These are phyloP conservation scores for Orchestes rusci DNA, from an alignment of 2,888 invertebrate genomes.

Conservation along the genomic window DNA sequence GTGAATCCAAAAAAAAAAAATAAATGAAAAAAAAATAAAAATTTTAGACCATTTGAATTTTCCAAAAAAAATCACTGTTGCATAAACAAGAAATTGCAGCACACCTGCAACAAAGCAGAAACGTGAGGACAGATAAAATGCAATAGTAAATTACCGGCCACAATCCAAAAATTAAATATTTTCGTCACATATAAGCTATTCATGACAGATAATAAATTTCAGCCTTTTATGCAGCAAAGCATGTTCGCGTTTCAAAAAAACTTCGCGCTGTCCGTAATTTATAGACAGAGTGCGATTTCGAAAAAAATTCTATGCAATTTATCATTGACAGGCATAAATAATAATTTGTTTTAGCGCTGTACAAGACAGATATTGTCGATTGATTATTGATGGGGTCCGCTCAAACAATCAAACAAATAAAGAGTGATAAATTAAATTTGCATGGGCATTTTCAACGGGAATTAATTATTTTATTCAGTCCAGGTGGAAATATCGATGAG, in stretches of 20 bases:
- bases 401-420: conserved; percentile 22
- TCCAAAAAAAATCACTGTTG: too few species aligned
- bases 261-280: conserved; percentile 19
- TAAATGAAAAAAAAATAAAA: too few species aligned
- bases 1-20: too few species aligned
- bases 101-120: too few species aligned
- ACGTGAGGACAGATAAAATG: too few species aligned
- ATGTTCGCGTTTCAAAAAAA: conserved; percentile 17
- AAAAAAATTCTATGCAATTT: conserved; percentile 22
- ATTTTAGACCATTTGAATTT: too few species aligned
- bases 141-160: too few species aligned
- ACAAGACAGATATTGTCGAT: conserved; percentile 23
- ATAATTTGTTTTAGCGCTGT: conserved; percentile 26
- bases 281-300: conserved; percentile 13
- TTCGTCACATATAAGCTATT: conserved; percentile 15
- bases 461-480: conserved; percentile 15
- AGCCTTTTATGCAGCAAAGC: conserved; percentile 17
- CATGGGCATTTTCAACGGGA: conserved; percentile 9
- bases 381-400: conserved; percentile 23
- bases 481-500: conserved; percentile 8
- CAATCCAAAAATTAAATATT: conserved; percentile 19
- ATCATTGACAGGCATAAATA: conserved; percentile 25
- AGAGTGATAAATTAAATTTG: conserved; percentile 16
- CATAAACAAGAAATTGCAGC: too few species aligned
- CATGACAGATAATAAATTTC: conserved; percentile 15